phyloP scores from a whole-genome alignment of 2,113 vertebrate genomes.

The Aegotheles bennettii region DNA sequence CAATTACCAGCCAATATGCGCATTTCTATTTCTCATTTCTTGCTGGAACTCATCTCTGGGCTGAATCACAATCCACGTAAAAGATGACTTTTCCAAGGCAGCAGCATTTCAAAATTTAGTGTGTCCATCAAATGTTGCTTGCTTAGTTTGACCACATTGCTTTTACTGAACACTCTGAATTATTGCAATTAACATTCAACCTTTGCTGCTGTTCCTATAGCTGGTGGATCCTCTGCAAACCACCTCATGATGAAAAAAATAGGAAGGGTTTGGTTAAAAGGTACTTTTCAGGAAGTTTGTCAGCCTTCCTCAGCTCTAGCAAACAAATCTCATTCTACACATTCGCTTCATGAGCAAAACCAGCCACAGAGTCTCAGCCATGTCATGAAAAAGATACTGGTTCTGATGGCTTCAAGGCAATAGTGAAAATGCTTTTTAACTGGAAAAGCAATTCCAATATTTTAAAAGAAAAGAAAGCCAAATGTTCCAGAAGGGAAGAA shows the following conservation, averaged over 20 bases:
- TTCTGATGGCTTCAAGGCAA: background rate
- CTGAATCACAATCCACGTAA: slow-evolving; percentile 39
- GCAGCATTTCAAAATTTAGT: slow-evolving; percentile 8
- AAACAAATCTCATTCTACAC: background rate
- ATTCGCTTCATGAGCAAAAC: background rate
- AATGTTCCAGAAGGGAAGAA: background rate
- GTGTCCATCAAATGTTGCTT: background rate
- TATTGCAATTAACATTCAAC: background rate
- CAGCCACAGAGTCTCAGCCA: background rate
- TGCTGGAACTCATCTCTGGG: slow-evolving; percentile 22
- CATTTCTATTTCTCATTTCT: slow-evolving; percentile 30
- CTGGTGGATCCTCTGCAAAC: background rate
- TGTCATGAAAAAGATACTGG: background rate
- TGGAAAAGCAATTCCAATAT: background rate
- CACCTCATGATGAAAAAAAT: background rate
- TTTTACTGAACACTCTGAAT: background rate
- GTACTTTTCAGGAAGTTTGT: background rate
- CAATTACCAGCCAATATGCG: slow-evolving; percentile 21
- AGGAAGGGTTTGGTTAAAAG: background rate
- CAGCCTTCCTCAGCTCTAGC: background rate
- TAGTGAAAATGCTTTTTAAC: background rate
- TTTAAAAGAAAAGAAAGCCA: background rate
- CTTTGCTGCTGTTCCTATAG: background rate
- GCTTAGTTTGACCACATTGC: background rate
- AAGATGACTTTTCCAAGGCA: slow-evolving; percentile 42